Conservation (phyloP, 2,888 invertebrate species). For the Agrenia bidenticulata region DNA sequence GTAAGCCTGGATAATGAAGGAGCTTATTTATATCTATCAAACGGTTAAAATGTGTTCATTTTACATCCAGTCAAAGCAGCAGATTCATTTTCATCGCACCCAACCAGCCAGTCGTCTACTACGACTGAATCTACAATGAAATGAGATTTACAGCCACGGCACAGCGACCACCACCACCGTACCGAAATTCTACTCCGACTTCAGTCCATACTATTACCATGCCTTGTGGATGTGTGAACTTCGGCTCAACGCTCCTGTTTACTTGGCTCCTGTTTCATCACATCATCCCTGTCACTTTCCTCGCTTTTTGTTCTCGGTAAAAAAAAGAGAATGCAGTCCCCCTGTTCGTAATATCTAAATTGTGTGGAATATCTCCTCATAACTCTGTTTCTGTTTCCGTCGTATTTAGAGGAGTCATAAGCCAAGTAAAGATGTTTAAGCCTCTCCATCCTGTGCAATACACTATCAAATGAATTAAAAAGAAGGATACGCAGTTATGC, state of each 20-base stretch:
- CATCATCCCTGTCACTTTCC: conserved; percentile 20
- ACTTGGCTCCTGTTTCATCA: conserved; percentile 18
- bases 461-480: not conserved
- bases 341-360: conserved; percentile 3
- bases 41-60: conserved; percentile 41
- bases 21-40: conserved; percentile 48
- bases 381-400: not conserved
- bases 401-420: not conserved
- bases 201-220: not conserved
- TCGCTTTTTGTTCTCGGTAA: conserved; percentile 17
- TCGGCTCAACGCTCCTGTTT: conserved; percentile 1
- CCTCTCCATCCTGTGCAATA: too few relatives aligned
- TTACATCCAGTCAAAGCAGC: conserved; percentile 23
- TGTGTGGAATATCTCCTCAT: not conserved
- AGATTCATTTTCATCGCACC: conserved; percentile 8
- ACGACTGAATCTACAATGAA: conserved; percentile 20
- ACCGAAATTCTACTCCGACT: not conserved
- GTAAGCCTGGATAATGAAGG: conserved; percentile 43
- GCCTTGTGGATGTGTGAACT: conserved; percentile 13
- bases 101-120: not conserved
- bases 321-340: conserved; percentile 3
- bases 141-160: conserved; percentile 20
- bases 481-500: conserved; percentile 12
- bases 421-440: too few relatives aligned
- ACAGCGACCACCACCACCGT: not conserved